Base-by-base conservation (phyloP, 53 echinoderm and acorn worm genomes). In the Holothuria leucospilota region DNA sequence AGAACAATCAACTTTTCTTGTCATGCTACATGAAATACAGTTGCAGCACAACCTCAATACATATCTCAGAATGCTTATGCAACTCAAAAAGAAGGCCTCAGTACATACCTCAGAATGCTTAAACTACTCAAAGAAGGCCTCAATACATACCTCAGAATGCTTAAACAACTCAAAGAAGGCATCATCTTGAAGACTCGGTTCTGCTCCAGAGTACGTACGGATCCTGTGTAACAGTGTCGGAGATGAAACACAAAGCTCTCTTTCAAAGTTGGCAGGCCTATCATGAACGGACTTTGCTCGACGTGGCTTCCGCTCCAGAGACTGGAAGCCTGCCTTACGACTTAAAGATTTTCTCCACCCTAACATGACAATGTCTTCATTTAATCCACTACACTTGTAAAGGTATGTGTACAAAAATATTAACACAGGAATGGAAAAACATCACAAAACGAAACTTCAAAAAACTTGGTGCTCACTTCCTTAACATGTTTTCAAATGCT, bases 291-390 rank as follows among this genome's bases (percentile, higher is more conserved):
- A 84, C 81, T 81, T 81, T 42, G 81, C 86, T 16, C 86, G 64
- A 26, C 90, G 81, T 41, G 86, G 86, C 82, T 86, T 90, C 42
- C 90, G 90, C 86, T 90, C 90, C 65, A 86, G 63, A n/a, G 90
- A 90, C 29, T 78, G 86, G 14, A 68, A 61, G 53, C 90, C 86
- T 39, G 72, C 52, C 67, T 65, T 83, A 16, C 61, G 61, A n/a
- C 60, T 80, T 4, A 78, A 77, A 39, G 89, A 79, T 56, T 70
- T 63, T 41, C 80, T 67, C 29, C 90, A 85, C 11, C 85, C 78
- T 14, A 85, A 67, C 90, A 90, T 90, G 6, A 59, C 77, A 20
- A 5, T 12, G 30, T 24, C 21, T 39, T 34, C 39, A 41, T 20
- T 14, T 21, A 53, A 20, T 52, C 21, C 52, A 59, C 6, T 49